A percentile compares a stretch with the other conserved stretches of the same genome.
Evolutionary conservation across 2,888 invertebrate species (phyloP).

Genomic region (Caenorhabditis sp.): DNA sequence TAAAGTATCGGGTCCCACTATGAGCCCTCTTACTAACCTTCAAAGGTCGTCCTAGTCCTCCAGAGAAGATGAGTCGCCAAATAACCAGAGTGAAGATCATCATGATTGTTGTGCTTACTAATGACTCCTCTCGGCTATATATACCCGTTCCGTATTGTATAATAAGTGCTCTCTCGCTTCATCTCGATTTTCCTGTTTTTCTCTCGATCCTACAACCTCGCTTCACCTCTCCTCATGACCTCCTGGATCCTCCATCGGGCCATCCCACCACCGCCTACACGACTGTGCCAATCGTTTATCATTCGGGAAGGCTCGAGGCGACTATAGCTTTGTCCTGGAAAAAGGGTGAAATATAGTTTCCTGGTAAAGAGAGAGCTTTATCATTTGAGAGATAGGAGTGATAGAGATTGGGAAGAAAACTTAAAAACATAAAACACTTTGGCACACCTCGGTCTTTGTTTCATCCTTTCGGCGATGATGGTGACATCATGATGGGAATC

Average conservation of each 20-base stretch:
- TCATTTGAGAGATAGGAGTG: not conserved
- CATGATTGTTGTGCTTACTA: not conserved
- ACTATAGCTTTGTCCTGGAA: slow-evolving; percentile 29
- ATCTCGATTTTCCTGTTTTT: not conserved
- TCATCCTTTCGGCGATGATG: too few species aligned
- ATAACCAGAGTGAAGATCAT: not conserved
- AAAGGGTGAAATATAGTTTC: slow-evolving; percentile 3
- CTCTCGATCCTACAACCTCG: not conserved
- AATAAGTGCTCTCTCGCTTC: too few species aligned
- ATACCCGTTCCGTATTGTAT: not conserved
- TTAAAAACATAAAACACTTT: too few species aligned
- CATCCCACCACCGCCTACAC: not conserved
- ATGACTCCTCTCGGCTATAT: not conserved
- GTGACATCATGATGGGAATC: too few species aligned
- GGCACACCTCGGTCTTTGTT: too few species aligned
- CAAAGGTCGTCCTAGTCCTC: not conserved
- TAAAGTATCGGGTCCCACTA: too few species aligned
- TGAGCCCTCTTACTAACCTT: not conserved
- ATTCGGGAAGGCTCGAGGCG: not conserved
- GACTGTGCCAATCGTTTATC: not conserved
- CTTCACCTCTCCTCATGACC: slow-evolving; percentile 1
- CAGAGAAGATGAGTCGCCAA: not conserved
- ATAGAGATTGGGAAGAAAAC: not conserved
- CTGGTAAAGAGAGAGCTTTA: not conserved
- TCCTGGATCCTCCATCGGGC: not conserved